These are phyloP conservation scores for Ictalurus punctatus DNA, from an alignment of 2,113 vertebrate species.

Conservation along the genomic window DNA sequence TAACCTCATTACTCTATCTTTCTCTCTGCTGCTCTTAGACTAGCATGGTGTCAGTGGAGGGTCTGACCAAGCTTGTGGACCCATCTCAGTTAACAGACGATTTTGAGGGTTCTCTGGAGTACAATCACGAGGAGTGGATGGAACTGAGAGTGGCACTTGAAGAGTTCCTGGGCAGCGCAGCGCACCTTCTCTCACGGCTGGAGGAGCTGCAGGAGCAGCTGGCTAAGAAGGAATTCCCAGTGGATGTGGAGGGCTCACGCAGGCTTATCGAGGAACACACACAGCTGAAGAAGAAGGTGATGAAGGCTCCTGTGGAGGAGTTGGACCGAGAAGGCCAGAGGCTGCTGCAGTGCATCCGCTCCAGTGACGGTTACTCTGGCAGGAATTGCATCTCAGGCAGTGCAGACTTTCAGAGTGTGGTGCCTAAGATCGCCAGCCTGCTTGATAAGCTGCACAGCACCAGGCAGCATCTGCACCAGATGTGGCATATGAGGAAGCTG, in stretches of 20 bases:
- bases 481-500: conserved; percentile 95
- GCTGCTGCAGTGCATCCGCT: conserved; percentile 91
- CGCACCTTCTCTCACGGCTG: conserved; percentile 90
- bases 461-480: conserved; percentile 93
- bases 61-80: conserved; percentile 93
- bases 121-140: conserved; percentile 97
- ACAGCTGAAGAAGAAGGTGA: conserved; percentile 95
- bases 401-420: conserved; percentile 96
- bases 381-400: conserved; percentile 96
- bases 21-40: conserved; percentile 73
- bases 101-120: conserved; percentile 96
- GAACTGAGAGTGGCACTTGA: conserved; percentile 91
- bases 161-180: conserved; percentile 92
- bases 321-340: conserved; percentile 95
- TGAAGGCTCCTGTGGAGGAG: conserved; percentile 97
- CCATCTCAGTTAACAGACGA: conserved; percentile 96
- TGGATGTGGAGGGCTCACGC: conserved; percentile 94
- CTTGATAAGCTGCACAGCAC: conserved; percentile 98
- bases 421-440: conserved; percentile 96
- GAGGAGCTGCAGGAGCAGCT: conserved; percentile 95
- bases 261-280: conserved; percentile 95
- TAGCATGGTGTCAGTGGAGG: conserved; percentile 97
- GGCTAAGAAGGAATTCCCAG: conserved; percentile 94
- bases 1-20: conserved; percentile 1
- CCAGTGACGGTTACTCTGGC: conserved; percentile 91